Evolutionary conservation across 2,888 invertebrate genomes (phyloP).

Genomic region (Quadriops clusia): DNA sequence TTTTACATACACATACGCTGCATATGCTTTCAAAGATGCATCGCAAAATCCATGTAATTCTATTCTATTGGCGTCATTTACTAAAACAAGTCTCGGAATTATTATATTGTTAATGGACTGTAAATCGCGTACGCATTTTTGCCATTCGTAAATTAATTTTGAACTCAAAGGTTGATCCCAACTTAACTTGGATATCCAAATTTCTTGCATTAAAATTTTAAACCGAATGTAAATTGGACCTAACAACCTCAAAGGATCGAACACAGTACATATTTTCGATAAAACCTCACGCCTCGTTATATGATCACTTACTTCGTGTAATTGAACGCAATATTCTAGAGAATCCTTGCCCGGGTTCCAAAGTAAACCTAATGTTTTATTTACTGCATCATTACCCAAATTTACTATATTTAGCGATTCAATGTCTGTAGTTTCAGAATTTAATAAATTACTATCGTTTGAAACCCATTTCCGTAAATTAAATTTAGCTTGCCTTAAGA

Average conservation of each 20-base stretch:
- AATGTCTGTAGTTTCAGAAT: constrained; percentile 4
- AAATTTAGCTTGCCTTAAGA: constrained; percentile 14
- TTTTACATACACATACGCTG: constrained; percentile 3
- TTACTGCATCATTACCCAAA: constrained; percentile 11
- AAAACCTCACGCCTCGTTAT: no score
- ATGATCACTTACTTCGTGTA: no score
- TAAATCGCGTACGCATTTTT: constrained; percentile 1
- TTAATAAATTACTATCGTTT: constrained; percentile 8
- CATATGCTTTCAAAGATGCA: constrained; percentile 8
- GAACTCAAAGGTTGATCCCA: constrained; percentile 10
- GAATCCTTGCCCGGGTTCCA: constrained; percentile 4
- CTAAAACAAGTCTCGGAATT: constrained; percentile 1
- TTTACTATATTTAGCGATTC: constrained; percentile 6
- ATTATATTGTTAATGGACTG: background rate
- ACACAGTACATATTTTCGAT: no score
- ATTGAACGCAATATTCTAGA: constrained; percentile 5
- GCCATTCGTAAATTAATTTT: constrained; percentile 5
- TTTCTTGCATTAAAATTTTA: constrained; percentile 9
- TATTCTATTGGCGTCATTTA: background rate
- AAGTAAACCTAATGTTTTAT: constrained; percentile 8
- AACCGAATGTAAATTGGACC: constrained; percentile 6
- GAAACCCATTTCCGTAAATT: constrained; percentile 13
- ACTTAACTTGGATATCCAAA: constrained; percentile 7
- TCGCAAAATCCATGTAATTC: constrained; percentile 10
- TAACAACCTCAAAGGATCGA: constrained; percentile 9